Evolutionary conservation across 2,797 vertebrate genomes (phyloP).

Genomic region (Acanthiza pusilla): DNA sequence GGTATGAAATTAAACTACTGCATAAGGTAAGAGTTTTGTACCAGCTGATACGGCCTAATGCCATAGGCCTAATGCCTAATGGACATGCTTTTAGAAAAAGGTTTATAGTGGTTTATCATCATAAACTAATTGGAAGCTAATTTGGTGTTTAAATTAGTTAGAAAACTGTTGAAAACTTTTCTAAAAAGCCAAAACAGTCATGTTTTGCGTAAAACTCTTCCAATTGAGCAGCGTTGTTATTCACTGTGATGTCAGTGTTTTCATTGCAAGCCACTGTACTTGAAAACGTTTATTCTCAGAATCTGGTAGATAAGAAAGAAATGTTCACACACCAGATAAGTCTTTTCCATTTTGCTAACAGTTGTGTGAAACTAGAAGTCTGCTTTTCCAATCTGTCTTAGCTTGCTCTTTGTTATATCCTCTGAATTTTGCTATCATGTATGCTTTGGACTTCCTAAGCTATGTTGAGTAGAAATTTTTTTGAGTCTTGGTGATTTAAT

Average conservation of each 20-base stretch:
- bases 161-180: not conserved
- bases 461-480: not conserved
- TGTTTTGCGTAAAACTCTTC: not conserved
- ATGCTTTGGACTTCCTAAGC: not conserved
- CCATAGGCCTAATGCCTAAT: too few relatives aligned
- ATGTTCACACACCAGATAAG: not conserved
- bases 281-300: not conserved
- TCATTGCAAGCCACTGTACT: not conserved
- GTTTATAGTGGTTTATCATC: not conserved
- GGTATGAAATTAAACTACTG: conserved; percentile 86
- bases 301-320: not conserved
- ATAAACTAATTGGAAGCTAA: not conserved
- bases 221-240: not conserved
- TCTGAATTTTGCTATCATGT: not conserved
- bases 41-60: not conserved
- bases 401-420: not conserved
- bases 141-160: not conserved
- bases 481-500: not conserved
- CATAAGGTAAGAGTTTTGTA: conserved; percentile 79
- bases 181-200: not conserved
- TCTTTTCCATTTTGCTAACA: not conserved
- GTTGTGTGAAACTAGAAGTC: not conserved
- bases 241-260: not conserved
- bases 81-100: not conserved
- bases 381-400: not conserved